Evolutionary conservation across 2,888 invertebrate species (phyloP).

Genomic region (Plagiodera versicolora): DNA sequence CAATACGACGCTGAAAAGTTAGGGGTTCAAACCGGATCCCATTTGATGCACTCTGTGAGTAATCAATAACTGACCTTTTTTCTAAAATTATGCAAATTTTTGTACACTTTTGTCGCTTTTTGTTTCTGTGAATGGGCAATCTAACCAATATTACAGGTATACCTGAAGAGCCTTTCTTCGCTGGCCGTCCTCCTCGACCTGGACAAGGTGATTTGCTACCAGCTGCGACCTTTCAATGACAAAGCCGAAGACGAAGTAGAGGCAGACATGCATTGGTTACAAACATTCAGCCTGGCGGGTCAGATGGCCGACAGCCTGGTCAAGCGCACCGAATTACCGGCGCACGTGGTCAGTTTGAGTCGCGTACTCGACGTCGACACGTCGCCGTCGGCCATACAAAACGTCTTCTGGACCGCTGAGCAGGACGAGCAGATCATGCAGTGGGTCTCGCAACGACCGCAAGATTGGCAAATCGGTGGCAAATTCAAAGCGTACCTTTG

Average conservation of each 20-base stretch:
- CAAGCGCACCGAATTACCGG: constrained; percentile 56
- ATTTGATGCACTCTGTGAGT: constrained; percentile 59
- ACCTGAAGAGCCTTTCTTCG: constrained; percentile 61
- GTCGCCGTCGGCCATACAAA: constrained; percentile 50
- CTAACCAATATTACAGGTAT: constrained; percentile 42
- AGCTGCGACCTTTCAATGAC: constrained; percentile 56
- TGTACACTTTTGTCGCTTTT: too few relatives aligned
- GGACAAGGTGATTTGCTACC: constrained; percentile 59
- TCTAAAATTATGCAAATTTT: too few relatives aligned
- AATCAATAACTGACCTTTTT: too few relatives aligned
- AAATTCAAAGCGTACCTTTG: constrained; percentile 64
- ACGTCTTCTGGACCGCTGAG: constrained; percentile 59
- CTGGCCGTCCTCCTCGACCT: constrained; percentile 59
- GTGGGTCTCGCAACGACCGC: constrained; percentile 63
- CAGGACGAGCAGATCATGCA: constrained; percentile 64
- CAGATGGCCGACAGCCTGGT: constrained; percentile 60
- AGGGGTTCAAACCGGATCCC: constrained; percentile 61
- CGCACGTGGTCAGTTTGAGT: constrained; percentile 50
- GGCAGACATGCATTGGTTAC: constrained; percentile 62
- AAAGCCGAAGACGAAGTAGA: constrained; percentile 45
- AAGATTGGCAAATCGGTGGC: constrained; percentile 67
- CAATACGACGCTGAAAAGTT: constrained; percentile 62
- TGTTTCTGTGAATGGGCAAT: too few relatives aligned
- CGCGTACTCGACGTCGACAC: constrained; percentile 38
- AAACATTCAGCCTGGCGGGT: constrained; percentile 59